These are phyloP conservation scores for Drosophila mettleri DNA, from an alignment of 2,888 invertebrate genomes.

Conservation along the genomic window DNA sequence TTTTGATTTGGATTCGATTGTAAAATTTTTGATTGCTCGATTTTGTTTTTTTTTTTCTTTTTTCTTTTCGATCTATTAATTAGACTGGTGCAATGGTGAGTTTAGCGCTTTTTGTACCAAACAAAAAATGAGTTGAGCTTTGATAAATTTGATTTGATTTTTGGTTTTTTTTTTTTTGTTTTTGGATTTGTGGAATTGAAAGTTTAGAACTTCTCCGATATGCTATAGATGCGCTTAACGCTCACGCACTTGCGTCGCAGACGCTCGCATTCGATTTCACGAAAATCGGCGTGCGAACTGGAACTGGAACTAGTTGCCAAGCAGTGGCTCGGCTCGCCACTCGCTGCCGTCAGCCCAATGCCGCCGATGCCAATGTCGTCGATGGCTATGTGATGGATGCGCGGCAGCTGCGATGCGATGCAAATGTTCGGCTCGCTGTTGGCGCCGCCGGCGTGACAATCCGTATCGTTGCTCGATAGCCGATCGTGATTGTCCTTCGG, in stretches of 20 bases:
- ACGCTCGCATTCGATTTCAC: constrained; percentile 84
- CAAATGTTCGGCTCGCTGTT: constrained; percentile 72
- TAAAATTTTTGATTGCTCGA: constrained; percentile 29
- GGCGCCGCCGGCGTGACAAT: constrained; percentile 56
- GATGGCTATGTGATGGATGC: constrained; percentile 70
- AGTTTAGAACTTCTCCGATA: constrained; percentile 83
- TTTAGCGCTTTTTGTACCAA: constrained; percentile 44
- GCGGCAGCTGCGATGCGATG: constrained; percentile 45
- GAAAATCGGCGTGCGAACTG: constrained; percentile 81
- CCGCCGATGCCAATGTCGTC: constrained; percentile 67
- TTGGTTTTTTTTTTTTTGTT: constrained; percentile 9
- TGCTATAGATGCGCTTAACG: constrained; percentile 84
- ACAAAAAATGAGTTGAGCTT: constrained; percentile 46
- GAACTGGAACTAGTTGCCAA: constrained; percentile 66
- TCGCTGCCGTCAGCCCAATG: too few species aligned
- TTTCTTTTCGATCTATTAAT: neutral
- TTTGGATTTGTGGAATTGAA: constrained; percentile 12
- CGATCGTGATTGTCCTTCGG: constrained; percentile 29
- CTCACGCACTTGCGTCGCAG: constrained; percentile 84
- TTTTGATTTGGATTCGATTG: constrained; percentile 37
- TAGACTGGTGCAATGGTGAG: constrained; percentile 48
- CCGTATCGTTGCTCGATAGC: constrained; percentile 4
- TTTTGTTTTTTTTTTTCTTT: too few species aligned
- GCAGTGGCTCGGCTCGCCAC: constrained; percentile 32
- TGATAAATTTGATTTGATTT: constrained; percentile 32